Evolutionary conservation across 2,797 vertebrate species (phyloP).

Genomic region (Nyctibius grandis): DNA sequence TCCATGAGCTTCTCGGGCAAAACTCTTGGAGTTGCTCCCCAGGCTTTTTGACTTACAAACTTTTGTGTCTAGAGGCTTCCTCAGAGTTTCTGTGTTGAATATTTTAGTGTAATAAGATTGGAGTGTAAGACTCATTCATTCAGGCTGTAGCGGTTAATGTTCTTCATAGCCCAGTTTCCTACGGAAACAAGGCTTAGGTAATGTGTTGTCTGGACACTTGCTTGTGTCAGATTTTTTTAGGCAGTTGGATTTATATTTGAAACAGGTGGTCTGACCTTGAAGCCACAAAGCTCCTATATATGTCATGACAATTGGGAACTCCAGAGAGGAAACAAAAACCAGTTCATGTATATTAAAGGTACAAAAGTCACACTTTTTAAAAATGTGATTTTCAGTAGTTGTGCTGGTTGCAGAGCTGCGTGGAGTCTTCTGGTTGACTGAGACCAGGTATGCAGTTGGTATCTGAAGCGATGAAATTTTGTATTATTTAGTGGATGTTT

Average conservation of each 20-base stretch:
- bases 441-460: not conserved
- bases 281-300: not conserved
- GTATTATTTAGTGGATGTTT: not conserved
- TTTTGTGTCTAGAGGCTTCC: not conserved
- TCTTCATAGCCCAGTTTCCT: not conserved
- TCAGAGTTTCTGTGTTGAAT: not conserved
- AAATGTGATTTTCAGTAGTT: not conserved
- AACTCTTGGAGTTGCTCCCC: not conserved
- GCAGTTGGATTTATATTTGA: not conserved
- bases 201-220: not conserved
- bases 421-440: not conserved
- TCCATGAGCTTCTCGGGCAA: rapidly evolving
- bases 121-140: not conserved
- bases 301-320: not conserved
- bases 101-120: not conserved
- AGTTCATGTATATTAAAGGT: not conserved
- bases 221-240: not conserved
- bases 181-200: not conserved
- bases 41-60: not conserved
- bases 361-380: rapidly evolving
- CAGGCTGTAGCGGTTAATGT: not conserved
- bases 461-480: not conserved
- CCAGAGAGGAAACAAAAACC: not conserved
- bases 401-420: not conserved
- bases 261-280: not conserved